Evolutionary conservation across 1,140 invertebrate species (phyloP).

Genomic region (Hylaeus volcanicus): DNA sequence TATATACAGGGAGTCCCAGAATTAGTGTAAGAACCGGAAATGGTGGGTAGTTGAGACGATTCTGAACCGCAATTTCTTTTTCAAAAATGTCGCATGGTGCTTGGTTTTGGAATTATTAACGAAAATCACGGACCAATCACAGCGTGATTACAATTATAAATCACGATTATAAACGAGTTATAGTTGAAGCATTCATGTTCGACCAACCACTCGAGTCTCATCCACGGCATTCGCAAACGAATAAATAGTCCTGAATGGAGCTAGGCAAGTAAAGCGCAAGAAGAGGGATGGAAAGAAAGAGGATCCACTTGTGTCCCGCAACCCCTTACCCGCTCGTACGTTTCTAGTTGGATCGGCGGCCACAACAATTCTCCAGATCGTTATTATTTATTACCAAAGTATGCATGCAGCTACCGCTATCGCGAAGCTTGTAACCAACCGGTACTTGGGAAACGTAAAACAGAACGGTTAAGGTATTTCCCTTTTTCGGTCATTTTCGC

Average conservation of each 20-base stretch:
- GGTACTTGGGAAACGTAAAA: neutral
- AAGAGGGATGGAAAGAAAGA: neutral
- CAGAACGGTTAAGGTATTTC: neutral
- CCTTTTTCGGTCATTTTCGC: neutral
- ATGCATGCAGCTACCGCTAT: neutral
- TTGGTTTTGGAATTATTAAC: no score
- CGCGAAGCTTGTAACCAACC: slow-evolving; percentile 22
- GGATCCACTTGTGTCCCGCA: neutral
- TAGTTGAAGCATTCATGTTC: no score
- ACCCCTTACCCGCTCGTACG: slow-evolving; percentile 24
- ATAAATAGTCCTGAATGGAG: neutral
- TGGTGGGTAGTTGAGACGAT: no score
- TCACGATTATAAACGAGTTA: no score
- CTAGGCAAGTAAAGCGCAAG: neutral
- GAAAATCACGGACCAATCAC: no score
- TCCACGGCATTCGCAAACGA: neutral
- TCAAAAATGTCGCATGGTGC: no score
- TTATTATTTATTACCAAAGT: slow-evolving; percentile 54
- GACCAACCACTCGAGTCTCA: no score
- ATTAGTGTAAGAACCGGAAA: no score
- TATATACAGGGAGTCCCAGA: no score
- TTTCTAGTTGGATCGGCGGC: slow-evolving; percentile 19
- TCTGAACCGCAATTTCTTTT: no score
- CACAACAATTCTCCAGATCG: slow-evolving; percentile 44
- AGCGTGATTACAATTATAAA: no score